These are phyloP conservation scores for Orchestia grillus DNA, from an alignment of 1,140 invertebrate species.

Conservation along the genomic window DNA sequence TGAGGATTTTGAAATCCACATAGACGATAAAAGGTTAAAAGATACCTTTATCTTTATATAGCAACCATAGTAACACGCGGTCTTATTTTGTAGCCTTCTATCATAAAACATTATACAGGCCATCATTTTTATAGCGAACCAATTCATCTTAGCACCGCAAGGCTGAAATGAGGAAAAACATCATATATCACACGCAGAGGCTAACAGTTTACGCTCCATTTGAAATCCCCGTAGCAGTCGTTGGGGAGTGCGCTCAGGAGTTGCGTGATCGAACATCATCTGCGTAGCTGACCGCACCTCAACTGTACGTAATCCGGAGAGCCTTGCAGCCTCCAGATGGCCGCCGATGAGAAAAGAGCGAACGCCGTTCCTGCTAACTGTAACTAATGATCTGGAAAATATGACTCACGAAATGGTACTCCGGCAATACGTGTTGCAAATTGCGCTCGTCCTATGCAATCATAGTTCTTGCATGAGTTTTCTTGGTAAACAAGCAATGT, in stretches of 20 bases:
- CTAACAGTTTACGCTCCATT: slow-evolving; percentile 27
- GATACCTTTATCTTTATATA: no score
- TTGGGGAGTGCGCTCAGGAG: not conserved
- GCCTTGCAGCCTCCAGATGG: slow-evolving; percentile 2
- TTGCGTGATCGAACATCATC: not conserved
- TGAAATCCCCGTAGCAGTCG: not conserved
- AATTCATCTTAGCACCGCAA: not conserved
- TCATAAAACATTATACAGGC: not conserved
- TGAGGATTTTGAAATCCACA: no score
- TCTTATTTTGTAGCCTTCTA: not conserved
- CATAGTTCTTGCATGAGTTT: not conserved
- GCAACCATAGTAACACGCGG: not conserved
- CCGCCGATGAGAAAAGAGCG: slow-evolving; percentile 17
- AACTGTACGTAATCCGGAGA: slow-evolving; percentile 8
- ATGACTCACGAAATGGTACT: not conserved
- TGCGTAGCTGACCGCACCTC: not conserved
- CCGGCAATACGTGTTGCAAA: not conserved
- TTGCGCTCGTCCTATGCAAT: no score
- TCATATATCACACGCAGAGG: not conserved
- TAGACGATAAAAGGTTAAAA: no score
- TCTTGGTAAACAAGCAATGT: not conserved
- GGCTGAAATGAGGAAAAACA: not conserved
- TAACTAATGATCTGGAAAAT: slow-evolving; percentile 35
- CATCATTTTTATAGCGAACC: not conserved
- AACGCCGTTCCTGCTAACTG: not conserved